Evolutionary conservation across 2,888 invertebrate species (phyloP), one percentile per base, ranked within the genome.

Genomic region (Troilus luridus): DNA sequence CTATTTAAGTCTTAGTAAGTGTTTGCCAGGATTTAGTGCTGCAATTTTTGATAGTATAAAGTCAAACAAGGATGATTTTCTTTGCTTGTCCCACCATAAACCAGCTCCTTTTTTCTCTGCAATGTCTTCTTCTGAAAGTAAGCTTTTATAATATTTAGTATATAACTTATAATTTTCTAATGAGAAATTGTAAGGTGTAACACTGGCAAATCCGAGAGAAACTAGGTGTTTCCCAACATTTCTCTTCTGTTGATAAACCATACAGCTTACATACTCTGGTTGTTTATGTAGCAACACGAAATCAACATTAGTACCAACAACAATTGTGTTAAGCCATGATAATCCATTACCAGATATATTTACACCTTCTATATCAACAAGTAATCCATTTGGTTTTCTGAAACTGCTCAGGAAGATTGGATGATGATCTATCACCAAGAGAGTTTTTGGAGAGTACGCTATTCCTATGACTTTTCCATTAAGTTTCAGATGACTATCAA

Each of bases 281-380:
- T 94, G 93, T 93, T 94, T 95, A 24, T 93, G 92, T 90, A 95
- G 91, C 10, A 94, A 94, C 81, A 94, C 93, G 93, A 95, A 94
- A 91, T 93, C 94, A n/a, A 95, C 93, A 90, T 94, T 93, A 91
- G 94, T 93, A 27, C 94, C 94, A 58, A 93, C 93, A 77, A 94
- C 94, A 91, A 95, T 93, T 10, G 94, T 93, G 92, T 95, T 94
- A 85, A 95, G 92, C 95, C 95, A 95, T 92, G 93, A 94, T 41
- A 94, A 92, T 21, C 95, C 95, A 92, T 95, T 94, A 59, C 94
- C 94, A 17, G 94, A 94, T 56, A 95, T 93, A 81, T 95, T 93
- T 14, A 95, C 94, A 77, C 95, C 95, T 77, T 95, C 94, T 91
- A 95, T 94, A 93, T 95, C 95, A 21, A 95, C 94, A n/a, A 95